Base-by-base conservation (phyloP, 2,888 invertebrate genomes). In the Ecdyonurus torrentis region DNA sequence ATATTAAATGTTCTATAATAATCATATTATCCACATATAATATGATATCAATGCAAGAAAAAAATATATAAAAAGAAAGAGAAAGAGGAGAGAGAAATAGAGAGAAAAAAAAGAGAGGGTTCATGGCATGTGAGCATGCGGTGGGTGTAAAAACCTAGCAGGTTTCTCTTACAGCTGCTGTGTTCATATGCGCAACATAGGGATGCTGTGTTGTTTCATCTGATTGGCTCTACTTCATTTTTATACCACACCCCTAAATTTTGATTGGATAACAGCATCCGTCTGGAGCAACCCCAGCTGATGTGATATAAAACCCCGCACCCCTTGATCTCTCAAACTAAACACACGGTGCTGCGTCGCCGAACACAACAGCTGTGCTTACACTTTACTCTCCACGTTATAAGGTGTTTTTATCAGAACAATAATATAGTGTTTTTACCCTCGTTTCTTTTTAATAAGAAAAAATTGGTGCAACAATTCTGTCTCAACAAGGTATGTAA, bases 1-100 rank as follows among this genome's bases (percentile, higher is more conserved):
- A 22, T 55, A 10, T 55, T 55, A 55, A 55, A 55, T 55, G 55
- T 55, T 55, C 55, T 22, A 55, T 55, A 55, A 55, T 55, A 55
- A 55, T 55, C 55, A 55, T 22, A 55, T 55, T 55, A 55, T 7
- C 19, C 22, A n/a, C n/a, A 55, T 20, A 55, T n/a, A 55, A 55
- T 22, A 55, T n/a, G 10, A 5, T n/a, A 22, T 20, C 10, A 50
- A 18, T 10, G 50, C 50, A 18, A 50, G 7, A 50, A 50, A 50
- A 10, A 50, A 50, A 50, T 50, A 10, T 50, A 18, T 50, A n/a
- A n/a, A 50, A 10, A 10, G 50, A 7, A 18, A 10, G 55, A 55
- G 10, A 22, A 5, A 10, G 55, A 7, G 22, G 55, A 22, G 55
- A 7, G 55, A 22, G 55, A 22, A n/a, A 55, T 18, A 22, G 55